Evolutionary conservation across 2,797 vertebrate genomes (phyloP), one percentile per base, ranked within the genome.

Genomic region (Champsocephalus esox): DNA sequence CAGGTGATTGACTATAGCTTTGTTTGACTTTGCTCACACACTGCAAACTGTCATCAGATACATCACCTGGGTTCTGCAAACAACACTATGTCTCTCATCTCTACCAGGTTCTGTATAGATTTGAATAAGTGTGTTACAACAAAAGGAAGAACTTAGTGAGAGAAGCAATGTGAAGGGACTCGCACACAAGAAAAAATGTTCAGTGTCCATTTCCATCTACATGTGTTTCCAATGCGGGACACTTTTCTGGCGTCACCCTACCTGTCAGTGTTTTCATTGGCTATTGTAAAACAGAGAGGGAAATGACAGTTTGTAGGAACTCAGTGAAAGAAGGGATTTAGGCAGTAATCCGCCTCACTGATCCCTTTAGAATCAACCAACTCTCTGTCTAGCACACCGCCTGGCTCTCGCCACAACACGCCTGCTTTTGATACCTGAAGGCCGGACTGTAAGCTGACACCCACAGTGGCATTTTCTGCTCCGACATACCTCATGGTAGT

Each of bases 261-360:
- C 78, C 81, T 84, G 81, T 68, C 80, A 54, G 43, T 87, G 83
- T 92, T 91, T 88, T 85, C 46, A 76, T 46, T 82, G 75, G 65
- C 78, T 70, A 67, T 89, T 89, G 84, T 89, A 41, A 85, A 67
- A 77, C 65, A n/a, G 66, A 84, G 49, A 84, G 75, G 59, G 61
- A 90, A 81, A 87, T 90, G 91, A 89, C 91, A 88, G 88, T 84
- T 85, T 83, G 77, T 61, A 85, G 79, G 70, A 88, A 86, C 78
- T 76, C 67, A 9, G 57, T 93, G 92, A 93, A 91, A 90, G 82
- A 79, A 78, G 83, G 86, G 91, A 91, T 93, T 92, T 89, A 73
- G 24, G 66, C 70, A 44, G 75, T 92, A 92, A 93, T 92, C 89
- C 80, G 12, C 82, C 65, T 75, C 81, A 80, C 80, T 93, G 91